Evolutionary conservation across 2,888 invertebrate species (phyloP), one percentile per base, ranked within the genome.

Genomic region (Eupithecia subfuscata): DNA sequence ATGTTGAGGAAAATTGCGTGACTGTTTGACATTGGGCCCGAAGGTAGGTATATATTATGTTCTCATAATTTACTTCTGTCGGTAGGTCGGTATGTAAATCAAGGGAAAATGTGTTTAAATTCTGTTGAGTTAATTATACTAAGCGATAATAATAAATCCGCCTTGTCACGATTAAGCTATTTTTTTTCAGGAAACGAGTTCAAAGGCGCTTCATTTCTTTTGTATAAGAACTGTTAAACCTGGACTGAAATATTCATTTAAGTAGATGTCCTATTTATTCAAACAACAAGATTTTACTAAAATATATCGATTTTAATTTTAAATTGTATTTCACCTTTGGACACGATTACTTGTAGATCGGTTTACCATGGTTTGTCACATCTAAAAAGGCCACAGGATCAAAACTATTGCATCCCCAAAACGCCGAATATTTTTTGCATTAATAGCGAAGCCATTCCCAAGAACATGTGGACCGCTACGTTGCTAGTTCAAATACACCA

Each of bases 381-480:
- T 64, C 2, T 5, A 16, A 18, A 9, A 18, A 64, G 0, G 40
- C 65, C 9, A 12, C 56, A 88, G 52, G 81, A 90, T 88, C 92
- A 92, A 92, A 84, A 89, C 80, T 78, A 69, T 78, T 85, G 69
- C 73, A 60, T 75, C 84, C 77, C 71, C 71, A 84, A 79, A 87
- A 87, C 85, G 89, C 83, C 89, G 86, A 90, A 88, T 86, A 84
- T 93, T 95, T 94, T 95, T 92, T 92, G 94, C 94, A 94, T 91
- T 89, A 88, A 89, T 91, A 89, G 90, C 91, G 85, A 91, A 90
- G 92, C 91, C 85, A 92, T 94, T 94, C 93, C 91, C 92, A 90
- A 90, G 93, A 95, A 92, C 94, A 94, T 93, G 91, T 94, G 94
- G 91, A 92, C 91, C 92, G 93, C 94, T 93, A 92, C 92, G 93